phyloP scores from a whole-genome alignment of 2,113 vertebrate species.

The Epinephelus moara region DNA sequence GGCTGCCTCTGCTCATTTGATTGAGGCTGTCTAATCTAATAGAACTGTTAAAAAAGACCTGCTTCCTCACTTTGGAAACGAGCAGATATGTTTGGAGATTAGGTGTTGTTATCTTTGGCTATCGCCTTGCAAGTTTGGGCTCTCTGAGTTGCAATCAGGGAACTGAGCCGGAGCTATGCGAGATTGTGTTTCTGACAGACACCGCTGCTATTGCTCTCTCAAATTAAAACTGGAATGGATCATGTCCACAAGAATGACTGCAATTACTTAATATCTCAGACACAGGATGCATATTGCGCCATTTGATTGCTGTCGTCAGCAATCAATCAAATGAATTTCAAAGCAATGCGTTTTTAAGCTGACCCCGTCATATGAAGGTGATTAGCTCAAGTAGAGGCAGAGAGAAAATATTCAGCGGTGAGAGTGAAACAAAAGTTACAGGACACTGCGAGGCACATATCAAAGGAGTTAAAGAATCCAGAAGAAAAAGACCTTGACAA shows the following conservation, averaged over 20 bases:
- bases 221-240: slow-evolving; percentile 43
- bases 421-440: slow-evolving; percentile 23
- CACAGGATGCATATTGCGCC: slow-evolving; percentile 10
- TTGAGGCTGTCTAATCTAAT: slow-evolving; percentile 79
- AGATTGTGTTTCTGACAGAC: slow-evolving; percentile 57
- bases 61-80: slow-evolving; percentile 61
- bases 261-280: slow-evolving; percentile 43
- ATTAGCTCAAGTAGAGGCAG: slow-evolving; percentile 10
- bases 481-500: slow-evolving; percentile 38
- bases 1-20: slow-evolving; percentile 67
- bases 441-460: slow-evolving; percentile 33
- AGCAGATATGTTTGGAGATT: slow-evolving; percentile 76
- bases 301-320: slow-evolving; percentile 32
- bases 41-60: slow-evolving; percentile 56
- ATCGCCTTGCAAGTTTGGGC: slow-evolving; percentile 33
- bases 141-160: slow-evolving; percentile 69
- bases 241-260: slow-evolving; percentile 22
- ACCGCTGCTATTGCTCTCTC: background rate
- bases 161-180: slow-evolving; percentile 32
- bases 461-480: slow-evolving; percentile 58
- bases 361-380: slow-evolving; percentile 38
- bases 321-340: slow-evolving; percentile 43
- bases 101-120: slow-evolving; percentile 76
- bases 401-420: slow-evolving; percentile 21
- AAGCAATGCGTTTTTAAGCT: slow-evolving; percentile 12